A percentile compares a stretch with the other conserved stretches of the same genome.
Evolutionary conservation across 2,797 vertebrate species (phyloP).

Genomic region (Rhynchotus rufescens): DNA sequence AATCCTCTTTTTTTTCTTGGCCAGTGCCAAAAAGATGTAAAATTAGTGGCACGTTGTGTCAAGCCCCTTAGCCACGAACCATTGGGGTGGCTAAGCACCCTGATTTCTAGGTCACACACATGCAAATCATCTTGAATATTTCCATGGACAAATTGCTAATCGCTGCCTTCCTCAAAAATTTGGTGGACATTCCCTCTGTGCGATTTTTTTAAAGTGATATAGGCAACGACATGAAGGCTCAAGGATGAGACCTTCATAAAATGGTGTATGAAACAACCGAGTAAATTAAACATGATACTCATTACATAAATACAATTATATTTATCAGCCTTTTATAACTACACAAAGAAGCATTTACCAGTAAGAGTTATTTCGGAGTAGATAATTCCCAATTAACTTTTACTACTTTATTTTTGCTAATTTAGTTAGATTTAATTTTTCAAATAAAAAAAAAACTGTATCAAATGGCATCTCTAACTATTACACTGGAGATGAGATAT

Average conservation of each 20-base stretch:
- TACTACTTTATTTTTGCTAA: conserved; percentile 73
- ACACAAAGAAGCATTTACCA: conserved; percentile 69
- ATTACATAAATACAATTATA: conserved; percentile 78
- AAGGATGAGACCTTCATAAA: conserved; percentile 57
- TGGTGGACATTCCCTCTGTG: not conserved
- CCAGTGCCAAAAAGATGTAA: not conserved
- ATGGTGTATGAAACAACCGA: conserved; percentile 48
- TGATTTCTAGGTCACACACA: not conserved
- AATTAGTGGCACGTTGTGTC: not conserved
- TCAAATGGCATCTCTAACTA: conserved; percentile 70
- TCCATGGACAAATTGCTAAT: not conserved
- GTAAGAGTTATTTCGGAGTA: conserved; percentile 69
- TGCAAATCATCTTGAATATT: conserved; percentile 2
- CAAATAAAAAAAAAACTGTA: conserved; percentile 49
- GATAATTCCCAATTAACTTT: conserved; percentile 76
- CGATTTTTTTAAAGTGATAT: not conserved
- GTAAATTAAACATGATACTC: conserved; percentile 76
- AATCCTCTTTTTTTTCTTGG: no score
- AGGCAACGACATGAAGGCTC: conserved; percentile 30
- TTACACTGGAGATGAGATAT: conserved; percentile 65
- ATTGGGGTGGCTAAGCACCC: not conserved
- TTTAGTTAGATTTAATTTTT: conserved; percentile 73
- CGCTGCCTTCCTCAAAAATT: not conserved
- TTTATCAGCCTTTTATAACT: conserved; percentile 75
- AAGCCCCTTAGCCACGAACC: not conserved